phyloP scores from a whole-genome alignment of 23 tunicate species.

The Phallusia fumigata region DNA sequence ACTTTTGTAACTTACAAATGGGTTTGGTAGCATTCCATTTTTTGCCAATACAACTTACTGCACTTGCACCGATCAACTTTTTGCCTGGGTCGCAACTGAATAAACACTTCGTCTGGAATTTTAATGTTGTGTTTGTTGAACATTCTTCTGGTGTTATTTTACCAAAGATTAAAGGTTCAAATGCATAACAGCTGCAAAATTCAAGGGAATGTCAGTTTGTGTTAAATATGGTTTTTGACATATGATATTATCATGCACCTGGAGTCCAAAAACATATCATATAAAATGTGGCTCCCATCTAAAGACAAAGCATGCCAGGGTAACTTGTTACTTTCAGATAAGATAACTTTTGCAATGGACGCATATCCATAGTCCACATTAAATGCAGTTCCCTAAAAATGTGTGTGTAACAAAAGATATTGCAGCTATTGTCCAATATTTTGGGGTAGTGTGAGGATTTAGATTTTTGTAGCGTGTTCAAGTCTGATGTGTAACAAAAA shows the following conservation, averaged over 20 bases:
- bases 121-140: constrained; percentile 22
- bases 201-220: not conserved
- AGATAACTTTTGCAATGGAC: constrained; percentile 35
- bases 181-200: constrained; percentile 46
- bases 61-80: constrained; percentile 35
- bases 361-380: constrained; percentile 40
- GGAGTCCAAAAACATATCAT: constrained; percentile 19
- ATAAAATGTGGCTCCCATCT: constrained; percentile 17
- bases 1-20: constrained; percentile 36
- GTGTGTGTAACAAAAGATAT: not conserved
- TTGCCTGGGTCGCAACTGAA: constrained; percentile 45
- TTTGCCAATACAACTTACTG: constrained; percentile 34
- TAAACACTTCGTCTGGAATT: constrained; percentile 25
- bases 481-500: no score
- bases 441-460: not conserved
- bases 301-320: constrained; percentile 57
- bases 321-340: not conserved
- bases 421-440: not conserved
- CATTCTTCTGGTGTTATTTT: constrained; percentile 39
- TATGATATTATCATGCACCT: no score
- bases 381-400: constrained; percentile 20
- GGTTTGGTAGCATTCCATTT: constrained; percentile 62
- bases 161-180: constrained; percentile 1
- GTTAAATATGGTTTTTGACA: no score
- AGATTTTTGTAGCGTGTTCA: not conserved